Base-by-base conservation (phyloP, 2,797 vertebrate genomes). In the Manis javanica region DNA sequence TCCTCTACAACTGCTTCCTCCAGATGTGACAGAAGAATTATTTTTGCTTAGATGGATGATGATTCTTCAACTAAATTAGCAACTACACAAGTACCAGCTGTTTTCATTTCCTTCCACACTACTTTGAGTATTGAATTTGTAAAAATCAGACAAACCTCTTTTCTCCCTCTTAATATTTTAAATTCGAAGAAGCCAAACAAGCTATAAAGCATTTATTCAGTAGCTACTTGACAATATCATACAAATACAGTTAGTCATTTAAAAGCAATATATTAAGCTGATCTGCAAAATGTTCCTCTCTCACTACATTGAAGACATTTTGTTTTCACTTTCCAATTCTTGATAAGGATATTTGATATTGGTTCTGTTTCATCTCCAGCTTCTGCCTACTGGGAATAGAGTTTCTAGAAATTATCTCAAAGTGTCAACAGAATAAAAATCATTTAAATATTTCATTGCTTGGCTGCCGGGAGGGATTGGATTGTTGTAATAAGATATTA, bases 161-260 rank as follows among this genome's bases (percentile, higher is more conserved):
- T 93, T 72, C 71, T 92, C 79, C 87, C 78, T 95, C 77, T 83
- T 90, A 86, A 51, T 95, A 90, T 89, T 96, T 95, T 96, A 96
- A 87, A 94, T 95, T 72, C 86, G 78, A 95, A 92, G 72, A 87
- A 75, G 34, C 31, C 66, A 75, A 87, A 88, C 14, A 93, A 78
- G 39, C 31, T 95, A 84, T 51, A 55, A 96, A 94, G 29, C 29
- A 34, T 79, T 87, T 87, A 81, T 79, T 34, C n/a, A 85, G 18
- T 74, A 68, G 21, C 90, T 72, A 23, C 49, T 68, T 84, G 87
- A 96, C 34, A 72, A 51, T 71, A 81, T 90, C 74, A 94, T 26
- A 64, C 59, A 84, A 88, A 81, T 64, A 51, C 64, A 39, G 57
- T 66, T 37, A 86, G 77, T 34, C 69, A 61, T 86, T 88, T 34